Percentiles rank a stretch among this genome's conserved stretches.
Conservation (phyloP, 2,888 invertebrate genomes). For the Priocnemis perturbator region DNA sequence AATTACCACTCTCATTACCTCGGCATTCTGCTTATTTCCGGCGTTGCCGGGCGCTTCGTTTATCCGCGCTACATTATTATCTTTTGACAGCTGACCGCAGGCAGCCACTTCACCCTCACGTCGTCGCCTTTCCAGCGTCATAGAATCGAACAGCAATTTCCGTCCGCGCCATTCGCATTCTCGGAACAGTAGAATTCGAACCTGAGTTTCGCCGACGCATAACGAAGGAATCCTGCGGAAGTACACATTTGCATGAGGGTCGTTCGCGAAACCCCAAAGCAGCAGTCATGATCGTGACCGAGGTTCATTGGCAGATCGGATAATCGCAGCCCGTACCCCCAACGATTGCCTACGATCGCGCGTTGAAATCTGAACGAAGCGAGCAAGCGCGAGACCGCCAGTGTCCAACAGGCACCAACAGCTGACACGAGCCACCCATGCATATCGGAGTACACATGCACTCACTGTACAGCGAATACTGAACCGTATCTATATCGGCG, state of each 20-base stretch:
- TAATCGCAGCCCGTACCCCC: too few species aligned
- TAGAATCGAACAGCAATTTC: slow-evolving; percentile 89
- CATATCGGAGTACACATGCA: too few species aligned
- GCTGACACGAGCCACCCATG: too few species aligned
- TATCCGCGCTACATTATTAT: slow-evolving; percentile 14
- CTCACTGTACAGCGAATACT: too few species aligned
- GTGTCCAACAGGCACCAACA: too few species aligned
- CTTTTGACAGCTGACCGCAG: background rate
- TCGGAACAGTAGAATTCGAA: slow-evolving; percentile 88
- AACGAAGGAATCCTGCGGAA: slow-evolving; percentile 76
- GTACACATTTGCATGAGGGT: background rate
- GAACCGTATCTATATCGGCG: too few species aligned
- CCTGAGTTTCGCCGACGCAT: slow-evolving; percentile 84
- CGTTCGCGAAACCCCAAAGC: too few species aligned
- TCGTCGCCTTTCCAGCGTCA: slow-evolving; percentile 79
- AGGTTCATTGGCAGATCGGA: too few species aligned
- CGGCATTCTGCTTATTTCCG: slow-evolving; percentile 76
- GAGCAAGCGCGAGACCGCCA: too few species aligned
- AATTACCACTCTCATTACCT: slow-evolving; percentile 76
- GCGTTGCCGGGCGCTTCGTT: slow-evolving; percentile 79
- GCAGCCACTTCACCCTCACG: slow-evolving; percentile 39
- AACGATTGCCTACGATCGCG: too few species aligned
- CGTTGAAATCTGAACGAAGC: too few species aligned
- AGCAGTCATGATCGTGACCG: too few species aligned
- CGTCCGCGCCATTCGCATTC: slow-evolving; percentile 91